Base-by-base conservation (phyloP, 2,797 vertebrate species). In the Emys orbicularis region DNA sequence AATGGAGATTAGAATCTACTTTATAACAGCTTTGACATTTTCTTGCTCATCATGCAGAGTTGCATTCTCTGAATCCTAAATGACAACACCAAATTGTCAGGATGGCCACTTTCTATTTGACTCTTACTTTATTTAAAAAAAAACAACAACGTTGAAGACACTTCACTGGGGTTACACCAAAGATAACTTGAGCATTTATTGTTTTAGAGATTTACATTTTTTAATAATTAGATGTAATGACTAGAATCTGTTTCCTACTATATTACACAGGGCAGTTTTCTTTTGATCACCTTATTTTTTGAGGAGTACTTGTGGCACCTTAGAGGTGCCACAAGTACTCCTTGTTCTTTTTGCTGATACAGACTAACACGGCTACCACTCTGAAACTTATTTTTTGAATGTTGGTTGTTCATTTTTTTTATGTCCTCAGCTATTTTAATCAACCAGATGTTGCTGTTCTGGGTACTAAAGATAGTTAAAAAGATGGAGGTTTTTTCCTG, bases 1-100 rank as follows among this genome's bases (percentile, higher is more conserved):
- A 23, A 21, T 54, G 53, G 92, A n/a, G 4, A 94, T 87, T 90
- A 84, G 54, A 92, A 84, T 88, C 80, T 86, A 3, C 82, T 93
- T 54, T 54, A 53, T 72, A 34, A 31, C 59, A 34, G 15, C 59
- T 61, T 31, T 68, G 61, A 82, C 87, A 61, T 81, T 92, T 34
- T 90, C 59, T 34, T 16, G 29, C 2, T 87, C 50, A 41, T 7
- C 49, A 11, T 79, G 85, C 41, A 56, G 25, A 82, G 5, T 37
- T 93, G 90, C 81, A 54, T 79, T 10, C 15, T 86, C 84, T 12
- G 1, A 81, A 81, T 91, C 16, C 59, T 92, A 89, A 95, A 59
- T 94, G 79, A 9, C 3, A 83, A 56, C 41, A 81, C 52, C 23
- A 29, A 5, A 57, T 27, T 84, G 18, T 44, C 37, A 89, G 87